Conservation (phyloP, 2,888 invertebrate genomes). For the Congeria kusceri region DNA sequence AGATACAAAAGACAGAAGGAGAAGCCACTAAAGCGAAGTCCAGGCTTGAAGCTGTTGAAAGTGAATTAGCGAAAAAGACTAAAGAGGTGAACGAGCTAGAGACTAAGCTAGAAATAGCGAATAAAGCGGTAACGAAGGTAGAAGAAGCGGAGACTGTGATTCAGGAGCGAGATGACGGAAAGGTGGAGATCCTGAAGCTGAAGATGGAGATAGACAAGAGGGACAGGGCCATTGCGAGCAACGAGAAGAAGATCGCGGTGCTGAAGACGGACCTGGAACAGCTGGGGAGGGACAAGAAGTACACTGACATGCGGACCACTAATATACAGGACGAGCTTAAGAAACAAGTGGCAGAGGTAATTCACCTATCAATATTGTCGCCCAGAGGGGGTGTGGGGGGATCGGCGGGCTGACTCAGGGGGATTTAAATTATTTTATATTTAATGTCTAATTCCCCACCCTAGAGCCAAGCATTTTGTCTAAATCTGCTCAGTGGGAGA, state of each 20-base stretch:
- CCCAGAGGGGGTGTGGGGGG: no score
- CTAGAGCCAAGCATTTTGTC: no score
- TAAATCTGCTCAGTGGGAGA: no score
- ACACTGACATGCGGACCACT: conserved; percentile 38
- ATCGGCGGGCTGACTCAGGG: no score
- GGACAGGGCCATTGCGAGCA: conserved; percentile 30
- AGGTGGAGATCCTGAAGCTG: conserved; percentile 49
- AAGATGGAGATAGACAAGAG: conserved; percentile 61
- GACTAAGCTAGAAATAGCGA: conserved; percentile 45
- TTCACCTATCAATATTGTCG: no score
- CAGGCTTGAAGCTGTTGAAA: conserved; percentile 40
- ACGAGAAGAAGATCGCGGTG: conserved; percentile 28
- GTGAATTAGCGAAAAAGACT: conserved; percentile 50
- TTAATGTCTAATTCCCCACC: no score
- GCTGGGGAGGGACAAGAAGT: conserved; percentile 39
- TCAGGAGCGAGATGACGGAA: conserved; percentile 41
- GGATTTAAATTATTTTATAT: no score
- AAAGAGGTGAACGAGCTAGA: conserved; percentile 42
- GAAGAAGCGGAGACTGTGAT: conserved; percentile 54
- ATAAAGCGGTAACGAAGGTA: conserved; percentile 47
- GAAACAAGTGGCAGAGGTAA: conserved; percentile 50
- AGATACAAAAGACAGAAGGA: conserved; percentile 58
- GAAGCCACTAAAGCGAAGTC: conserved; percentile 40
- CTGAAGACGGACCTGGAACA: conserved; percentile 41
- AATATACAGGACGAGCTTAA: conserved; percentile 50